A percentile compares a stretch with the other conserved stretches of the same genome.
phyloP scores from a whole-genome alignment of 1,140 invertebrate species.

The Camponotus floridanus region DNA sequence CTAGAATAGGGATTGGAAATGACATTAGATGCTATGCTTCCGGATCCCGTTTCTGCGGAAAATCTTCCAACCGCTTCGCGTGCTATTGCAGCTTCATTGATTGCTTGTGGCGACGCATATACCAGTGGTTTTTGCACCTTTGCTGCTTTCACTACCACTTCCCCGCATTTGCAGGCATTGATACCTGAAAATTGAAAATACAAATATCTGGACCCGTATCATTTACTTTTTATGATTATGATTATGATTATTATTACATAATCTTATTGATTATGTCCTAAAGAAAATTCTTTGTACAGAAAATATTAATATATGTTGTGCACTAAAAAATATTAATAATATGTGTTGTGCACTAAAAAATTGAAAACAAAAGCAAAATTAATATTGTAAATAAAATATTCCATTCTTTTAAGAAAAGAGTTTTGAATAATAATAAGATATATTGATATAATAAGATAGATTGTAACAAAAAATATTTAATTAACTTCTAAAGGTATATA shows the following conservation, averaged over 20 bases:
- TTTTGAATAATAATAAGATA: no score
- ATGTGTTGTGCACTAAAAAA: no score
- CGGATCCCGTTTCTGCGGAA: background rate
- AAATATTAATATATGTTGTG: no score
- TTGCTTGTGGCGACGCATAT: conserved; percentile 59
- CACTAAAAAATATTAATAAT: no score
- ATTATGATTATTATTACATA: background rate
- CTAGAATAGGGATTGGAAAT: background rate
- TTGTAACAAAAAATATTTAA: no score
- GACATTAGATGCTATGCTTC: background rate
- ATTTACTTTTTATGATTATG: background rate
- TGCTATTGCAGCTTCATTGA: conserved; percentile 60
- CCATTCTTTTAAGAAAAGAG: no score
- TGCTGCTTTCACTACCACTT: conserved; percentile 66
- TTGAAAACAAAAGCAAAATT: no score
- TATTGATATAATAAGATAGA: no score
- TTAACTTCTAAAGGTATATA: no score
- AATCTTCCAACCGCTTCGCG: conserved; percentile 11
- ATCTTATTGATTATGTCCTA: no score
- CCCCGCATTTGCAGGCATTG: conserved; percentile 61
- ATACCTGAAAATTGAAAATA: conserved; percentile 23
- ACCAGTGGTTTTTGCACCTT: conserved; percentile 58
- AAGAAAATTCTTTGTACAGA: no score
- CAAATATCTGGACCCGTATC: background rate
- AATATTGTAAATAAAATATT: no score